Conservation (phyloP, 2,888 invertebrate species). For the Hemicrepidius hirtus region DNA sequence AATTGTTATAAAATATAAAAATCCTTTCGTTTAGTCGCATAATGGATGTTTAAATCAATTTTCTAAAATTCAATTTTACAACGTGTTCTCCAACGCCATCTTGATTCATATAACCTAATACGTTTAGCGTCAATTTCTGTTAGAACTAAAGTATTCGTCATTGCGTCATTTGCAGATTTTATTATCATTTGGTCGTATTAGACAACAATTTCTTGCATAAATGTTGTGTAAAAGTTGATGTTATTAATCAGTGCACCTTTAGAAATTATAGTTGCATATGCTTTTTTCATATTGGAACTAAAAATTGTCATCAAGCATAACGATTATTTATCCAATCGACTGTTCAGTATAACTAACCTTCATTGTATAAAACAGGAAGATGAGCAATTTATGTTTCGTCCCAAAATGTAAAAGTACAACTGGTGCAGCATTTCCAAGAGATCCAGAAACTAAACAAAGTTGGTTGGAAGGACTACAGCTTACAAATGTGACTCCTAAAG, state of each 20-base stretch:
- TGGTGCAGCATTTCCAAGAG: constrained; percentile 64
- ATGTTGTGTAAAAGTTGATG: no score
- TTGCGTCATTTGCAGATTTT: background rate
- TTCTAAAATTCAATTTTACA: no score
- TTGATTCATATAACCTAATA: background rate
- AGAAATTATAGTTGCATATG: background rate
- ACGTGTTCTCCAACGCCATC: background rate
- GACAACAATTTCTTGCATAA: background rate
- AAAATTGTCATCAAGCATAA: constrained; percentile 59
- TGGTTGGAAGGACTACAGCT: constrained; percentile 63
- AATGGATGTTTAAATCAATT: no score
- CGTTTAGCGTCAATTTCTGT: background rate
- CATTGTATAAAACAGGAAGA: constrained; percentile 42
- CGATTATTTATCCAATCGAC: constrained; percentile 45
- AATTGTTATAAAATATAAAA: no score
- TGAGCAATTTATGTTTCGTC: constrained; percentile 63
- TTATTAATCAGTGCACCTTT: background rate
- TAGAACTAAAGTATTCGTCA: background rate
- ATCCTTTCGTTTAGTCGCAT: no score
- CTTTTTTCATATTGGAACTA: constrained; percentile 5
- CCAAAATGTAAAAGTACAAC: constrained; percentile 64
- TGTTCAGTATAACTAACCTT: constrained; percentile 37
- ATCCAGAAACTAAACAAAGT: constrained; percentile 58
- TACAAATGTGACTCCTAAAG: constrained; percentile 51
- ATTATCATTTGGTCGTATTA: background rate